These are phyloP conservation scores for Fragum fragum DNA, from an alignment of 2,888 invertebrate species.

Conservation along the genomic window DNA sequence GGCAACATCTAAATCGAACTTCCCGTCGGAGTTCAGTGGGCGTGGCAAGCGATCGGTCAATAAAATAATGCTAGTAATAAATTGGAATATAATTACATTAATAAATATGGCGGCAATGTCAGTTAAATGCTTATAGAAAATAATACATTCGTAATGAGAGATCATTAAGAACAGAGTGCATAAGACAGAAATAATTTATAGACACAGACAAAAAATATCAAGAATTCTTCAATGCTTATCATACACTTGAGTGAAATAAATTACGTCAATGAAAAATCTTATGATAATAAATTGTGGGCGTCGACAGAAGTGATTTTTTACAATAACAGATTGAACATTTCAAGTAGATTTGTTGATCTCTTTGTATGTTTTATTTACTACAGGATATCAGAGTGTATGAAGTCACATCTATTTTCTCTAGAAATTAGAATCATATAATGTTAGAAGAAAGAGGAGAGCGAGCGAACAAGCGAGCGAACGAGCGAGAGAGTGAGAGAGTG, in stretches of 20 bases:
- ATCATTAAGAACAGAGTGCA: neutral
- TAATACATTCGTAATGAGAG: neutral
- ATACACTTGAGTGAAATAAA: neutral
- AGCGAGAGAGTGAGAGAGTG: too few relatives aligned
- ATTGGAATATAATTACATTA: neutral
- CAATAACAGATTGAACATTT: neutral
- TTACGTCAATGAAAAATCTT: neutral
- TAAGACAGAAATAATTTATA: neutral
- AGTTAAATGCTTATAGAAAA: neutral
- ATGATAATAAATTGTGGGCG: conserved; percentile 6
- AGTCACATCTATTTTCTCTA: too few relatives aligned
- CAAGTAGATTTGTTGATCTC: neutral
- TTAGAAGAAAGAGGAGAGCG: too few relatives aligned
- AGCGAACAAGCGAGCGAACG: too few relatives aligned
- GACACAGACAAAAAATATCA: neutral
- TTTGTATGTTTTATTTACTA: neutral
- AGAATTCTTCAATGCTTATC: neutral
- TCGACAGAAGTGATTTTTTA: conserved; percentile 6
- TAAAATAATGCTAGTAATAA: too few relatives aligned
- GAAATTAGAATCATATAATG: too few relatives aligned
- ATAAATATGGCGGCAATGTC: neutral
- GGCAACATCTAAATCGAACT: too few relatives aligned
- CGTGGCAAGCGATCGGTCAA: too few relatives aligned
- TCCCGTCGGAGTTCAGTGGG: too few relatives aligned
- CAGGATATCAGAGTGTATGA: too few relatives aligned